Base-by-base conservation (phyloP, 2,888 invertebrate species). In the Branchipolynoe longqiensis region DNA sequence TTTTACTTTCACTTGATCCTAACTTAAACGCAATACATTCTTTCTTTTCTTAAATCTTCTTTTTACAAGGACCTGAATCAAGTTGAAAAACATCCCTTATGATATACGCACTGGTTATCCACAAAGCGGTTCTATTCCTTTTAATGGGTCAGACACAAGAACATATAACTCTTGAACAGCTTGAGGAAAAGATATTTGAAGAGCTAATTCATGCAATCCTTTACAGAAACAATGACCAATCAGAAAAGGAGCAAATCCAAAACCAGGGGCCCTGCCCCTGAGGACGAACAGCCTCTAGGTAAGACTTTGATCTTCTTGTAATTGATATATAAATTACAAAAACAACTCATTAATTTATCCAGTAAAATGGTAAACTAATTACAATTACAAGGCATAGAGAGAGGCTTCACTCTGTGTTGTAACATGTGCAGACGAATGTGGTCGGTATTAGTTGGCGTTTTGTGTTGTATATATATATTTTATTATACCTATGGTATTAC, bases 211-310 rank as follows among this genome's bases (percentile, higher is more conserved):
- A 33, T 69, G 69, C 2, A 69, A 33, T 14, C 25, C 3, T 36
- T 64, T 69, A 14, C 31, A 78, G 78, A 48, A 28, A 78, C 31
- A 14, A 78, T 78, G 78, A 78, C 78, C 25, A 78, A 78, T 22
- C 28, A 78, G 28, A 78, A 78, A 48, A 41, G 78, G 28, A 48
- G 48, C 78, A 41, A 54, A 18, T 78, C 78, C 41, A 78, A 78
- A 41, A 54, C 78, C 48, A 78, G 78, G 78, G 28, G 31, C 0
- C 2, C 54, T n/a, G 28, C 28, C 31, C 28, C 48, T 48, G 78
- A 78, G 1, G 78, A 78, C 22, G 78, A 78, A 25, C n/a, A 41
- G 48, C 78, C 78, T 12, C 78, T 78, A 48, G 78, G 78, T 78
- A 41, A 1, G 36, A 28, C 31, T 1, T 4, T 25, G 25, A 56